phyloP scores from a whole-genome alignment of 2,113 vertebrate species.

The Egretta garzetta region DNA sequence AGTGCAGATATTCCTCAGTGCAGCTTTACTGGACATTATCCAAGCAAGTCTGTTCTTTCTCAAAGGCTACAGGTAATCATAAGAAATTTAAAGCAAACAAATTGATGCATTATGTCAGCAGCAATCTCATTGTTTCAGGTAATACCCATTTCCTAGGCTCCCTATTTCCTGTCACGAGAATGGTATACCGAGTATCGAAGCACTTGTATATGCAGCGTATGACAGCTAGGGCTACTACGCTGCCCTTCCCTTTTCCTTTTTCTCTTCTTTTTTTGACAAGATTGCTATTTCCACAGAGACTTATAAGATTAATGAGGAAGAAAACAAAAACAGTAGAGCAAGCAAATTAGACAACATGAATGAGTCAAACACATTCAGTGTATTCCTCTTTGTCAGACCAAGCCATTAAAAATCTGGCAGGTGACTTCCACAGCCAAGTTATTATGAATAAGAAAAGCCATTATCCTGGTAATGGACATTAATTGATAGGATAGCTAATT shows the following conservation, averaged over 20 bases:
- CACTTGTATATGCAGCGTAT: not conserved
- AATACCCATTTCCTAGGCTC: not conserved
- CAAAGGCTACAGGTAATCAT: not conserved
- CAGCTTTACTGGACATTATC: not conserved
- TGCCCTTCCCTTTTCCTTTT: not conserved
- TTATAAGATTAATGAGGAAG: not conserved
- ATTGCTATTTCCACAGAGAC: not conserved
- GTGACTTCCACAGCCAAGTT: not conserved
- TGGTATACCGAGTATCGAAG: not conserved
- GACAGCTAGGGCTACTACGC: not conserved
- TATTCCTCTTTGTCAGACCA: not conserved
- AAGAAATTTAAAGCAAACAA: constrained; percentile 24
- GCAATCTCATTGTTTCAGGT: not conserved
- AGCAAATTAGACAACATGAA: not conserved
- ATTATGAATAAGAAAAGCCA: not conserved
- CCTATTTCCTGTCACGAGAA: not conserved
- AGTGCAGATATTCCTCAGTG: not conserved
- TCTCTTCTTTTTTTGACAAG: not conserved
- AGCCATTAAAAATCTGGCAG: not conserved
- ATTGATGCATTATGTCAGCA: not conserved
- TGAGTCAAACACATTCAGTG: not conserved
- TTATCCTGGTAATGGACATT: not conserved
- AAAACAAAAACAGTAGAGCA: not conserved
- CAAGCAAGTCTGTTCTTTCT: not conserved
- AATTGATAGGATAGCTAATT: constrained; percentile 8